Percentiles rank a stretch among this genome's conserved stretches.
phyloP scores from a whole-genome alignment of 2,888 invertebrate species.

The Prenolepis imparis region DNA sequence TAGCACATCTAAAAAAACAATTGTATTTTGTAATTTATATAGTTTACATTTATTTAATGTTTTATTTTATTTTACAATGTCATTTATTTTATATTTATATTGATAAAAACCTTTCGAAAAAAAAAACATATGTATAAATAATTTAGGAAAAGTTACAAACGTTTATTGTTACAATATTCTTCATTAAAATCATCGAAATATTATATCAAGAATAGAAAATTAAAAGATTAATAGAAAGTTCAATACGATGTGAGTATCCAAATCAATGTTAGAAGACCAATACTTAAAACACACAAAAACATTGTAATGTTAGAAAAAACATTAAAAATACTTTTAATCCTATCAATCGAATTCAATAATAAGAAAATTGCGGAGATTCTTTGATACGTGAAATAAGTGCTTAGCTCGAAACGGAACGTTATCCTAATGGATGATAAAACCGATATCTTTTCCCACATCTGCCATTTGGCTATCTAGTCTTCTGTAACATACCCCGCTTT shows the following conservation, averaged over 20 bases:
- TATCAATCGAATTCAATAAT: background rate
- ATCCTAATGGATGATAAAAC: constrained; percentile 41
- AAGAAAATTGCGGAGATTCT: background rate
- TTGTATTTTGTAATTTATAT: background rate
- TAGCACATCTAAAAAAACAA: background rate
- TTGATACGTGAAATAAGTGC: background rate
- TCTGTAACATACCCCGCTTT: constrained; percentile 24
- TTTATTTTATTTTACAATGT: background rate
- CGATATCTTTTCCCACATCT: constrained; percentile 14
- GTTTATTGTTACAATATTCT: background rate
- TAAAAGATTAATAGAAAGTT: background rate
- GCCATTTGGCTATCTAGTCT: constrained; percentile 40
- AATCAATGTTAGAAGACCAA: background rate
- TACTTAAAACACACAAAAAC: constrained; percentile 16
- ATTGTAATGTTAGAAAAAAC: background rate
- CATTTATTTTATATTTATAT: too few species aligned
- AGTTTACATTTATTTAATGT: background rate
- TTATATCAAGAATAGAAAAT: background rate
- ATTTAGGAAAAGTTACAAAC: background rate
- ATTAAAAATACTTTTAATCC: background rate
- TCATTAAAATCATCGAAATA: background rate
- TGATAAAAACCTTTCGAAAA: background rate
- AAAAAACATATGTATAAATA: background rate
- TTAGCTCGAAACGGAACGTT: constrained; percentile 1
- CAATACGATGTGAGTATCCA: background rate